Evolutionary conservation across 2,797 vertebrate species (phyloP).

Genomic region (Erpetoichthys calabaricus): DNA sequence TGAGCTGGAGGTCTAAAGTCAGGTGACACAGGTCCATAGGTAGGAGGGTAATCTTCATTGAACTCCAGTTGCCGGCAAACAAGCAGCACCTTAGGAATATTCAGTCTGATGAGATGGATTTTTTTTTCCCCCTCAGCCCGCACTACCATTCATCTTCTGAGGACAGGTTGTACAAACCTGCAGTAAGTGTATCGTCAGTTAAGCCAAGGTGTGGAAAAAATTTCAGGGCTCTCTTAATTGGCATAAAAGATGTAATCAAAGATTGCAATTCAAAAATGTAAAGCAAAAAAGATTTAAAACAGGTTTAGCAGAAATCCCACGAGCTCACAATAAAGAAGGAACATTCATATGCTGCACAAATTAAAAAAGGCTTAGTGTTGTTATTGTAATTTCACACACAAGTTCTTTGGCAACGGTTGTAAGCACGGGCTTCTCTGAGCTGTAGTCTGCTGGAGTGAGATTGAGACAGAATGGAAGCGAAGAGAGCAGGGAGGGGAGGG

Average conservation of each 20-base stretch:
- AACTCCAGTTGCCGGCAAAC: neutral
- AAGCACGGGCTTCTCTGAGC: neutral
- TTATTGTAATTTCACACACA: neutral
- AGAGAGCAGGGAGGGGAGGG: slow-evolving; percentile 10
- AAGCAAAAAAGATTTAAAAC: too few species aligned
- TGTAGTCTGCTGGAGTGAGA: slow-evolving; percentile 23
- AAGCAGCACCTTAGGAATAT: too few species aligned
- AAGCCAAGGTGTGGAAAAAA: too few species aligned
- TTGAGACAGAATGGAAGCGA: slow-evolving; percentile 29
- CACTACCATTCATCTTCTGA: neutral
- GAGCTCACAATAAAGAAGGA: too few species aligned
- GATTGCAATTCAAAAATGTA: too few species aligned
- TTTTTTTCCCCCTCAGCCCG: slow-evolving; percentile 4
- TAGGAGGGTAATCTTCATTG: neutral
- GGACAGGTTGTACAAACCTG: neutral
- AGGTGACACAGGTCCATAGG: slow-evolving; percentile 5
- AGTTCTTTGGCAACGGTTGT: neutral
- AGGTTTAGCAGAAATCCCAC: too few species aligned
- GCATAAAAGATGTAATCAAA: too few species aligned
- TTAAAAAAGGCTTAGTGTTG: too few species aligned
- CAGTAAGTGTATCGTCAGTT: too few species aligned
- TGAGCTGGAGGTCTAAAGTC: slow-evolving; percentile 19
- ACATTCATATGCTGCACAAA: too few species aligned
- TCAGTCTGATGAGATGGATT: neutral
- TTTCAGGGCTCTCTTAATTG: too few species aligned